These are phyloP conservation scores for Caenorhabditis doughertyi DNA, from an alignment of 2,888 invertebrate species.

Conservation along the genomic window DNA sequence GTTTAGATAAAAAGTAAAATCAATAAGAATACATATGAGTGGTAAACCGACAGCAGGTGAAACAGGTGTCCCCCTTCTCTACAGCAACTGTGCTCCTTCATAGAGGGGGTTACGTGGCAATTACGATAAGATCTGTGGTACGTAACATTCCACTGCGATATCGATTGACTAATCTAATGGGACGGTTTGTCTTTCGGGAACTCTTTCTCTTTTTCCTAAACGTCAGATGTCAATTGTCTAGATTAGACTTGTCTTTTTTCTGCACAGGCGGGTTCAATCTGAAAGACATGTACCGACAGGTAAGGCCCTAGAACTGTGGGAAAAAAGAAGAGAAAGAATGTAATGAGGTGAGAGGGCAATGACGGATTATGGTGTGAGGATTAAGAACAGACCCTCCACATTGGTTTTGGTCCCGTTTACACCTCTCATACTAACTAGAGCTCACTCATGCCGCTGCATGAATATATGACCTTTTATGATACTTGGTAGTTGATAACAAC, in stretches of 20 bases:
- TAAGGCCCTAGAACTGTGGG: too few relatives aligned
- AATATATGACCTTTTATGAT: too few relatives aligned
- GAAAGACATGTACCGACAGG: constrained; percentile 1
- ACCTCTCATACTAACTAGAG: neutral
- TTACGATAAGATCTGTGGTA: neutral
- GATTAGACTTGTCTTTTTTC: neutral
- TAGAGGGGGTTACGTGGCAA: neutral
- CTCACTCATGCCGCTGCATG: too few relatives aligned
- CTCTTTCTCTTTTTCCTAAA: neutral
- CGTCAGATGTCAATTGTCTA: neutral
- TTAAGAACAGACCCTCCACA: neutral
- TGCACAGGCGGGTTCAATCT: neutral
- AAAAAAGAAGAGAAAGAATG: neutral
- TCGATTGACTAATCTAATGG: neutral
- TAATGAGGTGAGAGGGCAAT: neutral
- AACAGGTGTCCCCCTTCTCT: neutral
- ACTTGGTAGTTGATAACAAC: too few relatives aligned
- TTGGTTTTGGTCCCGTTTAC: neutral
- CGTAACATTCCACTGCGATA: neutral
- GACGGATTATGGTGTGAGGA: neutral
- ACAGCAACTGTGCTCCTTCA: neutral
- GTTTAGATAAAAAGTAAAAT: too few relatives aligned
- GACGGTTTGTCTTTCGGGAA: neutral
- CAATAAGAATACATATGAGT: neutral
- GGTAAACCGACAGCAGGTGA: neutral